Percentiles rank a stretch among this genome's conserved stretches.
Conservation (phyloP, 2,888 invertebrate species). For the Linyphia triangularis region DNA sequence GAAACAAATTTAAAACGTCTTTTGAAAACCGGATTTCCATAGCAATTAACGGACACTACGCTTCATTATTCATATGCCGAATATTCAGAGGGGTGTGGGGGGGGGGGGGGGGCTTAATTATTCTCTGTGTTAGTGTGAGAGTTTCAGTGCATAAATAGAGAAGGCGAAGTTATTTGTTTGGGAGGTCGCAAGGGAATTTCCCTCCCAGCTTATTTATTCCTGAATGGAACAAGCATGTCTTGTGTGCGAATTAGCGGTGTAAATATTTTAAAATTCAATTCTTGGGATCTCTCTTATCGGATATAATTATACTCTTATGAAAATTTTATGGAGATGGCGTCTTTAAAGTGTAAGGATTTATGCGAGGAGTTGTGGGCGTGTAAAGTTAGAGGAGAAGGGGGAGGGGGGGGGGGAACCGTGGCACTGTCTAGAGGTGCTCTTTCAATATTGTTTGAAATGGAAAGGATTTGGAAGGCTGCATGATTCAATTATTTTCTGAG, state of each 20-base stretch:
- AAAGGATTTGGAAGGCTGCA: too few species aligned
- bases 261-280: neutral
- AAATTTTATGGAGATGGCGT: neutral
- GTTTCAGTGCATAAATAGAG: neutral
- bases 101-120: slow-evolving; percentile 37
- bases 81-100: too few species aligned
- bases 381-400: too few species aligned
- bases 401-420: too few species aligned
- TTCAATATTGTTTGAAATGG: too few species aligned
- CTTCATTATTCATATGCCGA: slow-evolving; percentile 43
- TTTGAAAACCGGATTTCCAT: slow-evolving; percentile 37
- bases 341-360: too few species aligned
- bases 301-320: neutral
- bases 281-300: neutral
- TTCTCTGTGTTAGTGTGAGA: neutral
- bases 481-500: too few species aligned
- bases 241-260: neutral
- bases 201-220: neutral
- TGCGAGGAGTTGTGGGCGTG: too few species aligned
- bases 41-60: slow-evolving; percentile 24
- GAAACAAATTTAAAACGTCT: slow-evolving; percentile 17
- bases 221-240: neutral
- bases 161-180: neutral
- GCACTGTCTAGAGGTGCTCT: too few species aligned
- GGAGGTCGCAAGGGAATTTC: neutral